Evolutionary conservation across 2,113 vertebrate species (phyloP).

Genomic region (Leucopsar rothschildi): DNA sequence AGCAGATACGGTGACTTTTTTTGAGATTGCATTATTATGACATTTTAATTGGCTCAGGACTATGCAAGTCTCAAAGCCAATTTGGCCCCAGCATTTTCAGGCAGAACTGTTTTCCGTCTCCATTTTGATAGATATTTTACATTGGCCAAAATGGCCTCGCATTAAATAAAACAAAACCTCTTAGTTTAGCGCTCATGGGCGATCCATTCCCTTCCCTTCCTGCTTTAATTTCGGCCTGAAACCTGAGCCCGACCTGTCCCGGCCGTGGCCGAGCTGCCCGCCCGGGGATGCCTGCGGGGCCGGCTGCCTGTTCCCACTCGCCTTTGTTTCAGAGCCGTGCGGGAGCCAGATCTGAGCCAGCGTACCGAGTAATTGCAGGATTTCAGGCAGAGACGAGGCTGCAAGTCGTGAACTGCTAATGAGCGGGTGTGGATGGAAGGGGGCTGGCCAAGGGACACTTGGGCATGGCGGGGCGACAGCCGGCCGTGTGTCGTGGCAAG

Average conservation of each 20-base stretch:
- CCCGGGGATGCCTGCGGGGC: neutral
- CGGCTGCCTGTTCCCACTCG: constrained; percentile 4
- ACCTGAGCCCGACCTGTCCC: constrained; percentile 3
- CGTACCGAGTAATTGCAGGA: constrained; percentile 53
- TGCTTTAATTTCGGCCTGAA: constrained; percentile 20
- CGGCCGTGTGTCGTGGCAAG: neutral
- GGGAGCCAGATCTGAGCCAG: constrained; percentile 38
- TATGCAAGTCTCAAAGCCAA: constrained; percentile 19
- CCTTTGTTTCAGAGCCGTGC: neutral
- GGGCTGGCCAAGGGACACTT: neutral
- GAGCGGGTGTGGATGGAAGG: constrained; percentile 58
- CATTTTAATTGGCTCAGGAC: constrained; percentile 53
- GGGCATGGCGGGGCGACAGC: neutral
- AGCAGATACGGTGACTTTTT: neutral
- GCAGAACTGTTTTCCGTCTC: constrained; percentile 16
- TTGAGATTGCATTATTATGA: constrained; percentile 20
- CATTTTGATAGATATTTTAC: constrained; percentile 23
- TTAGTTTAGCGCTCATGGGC: neutral
- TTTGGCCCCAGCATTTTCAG: neutral
- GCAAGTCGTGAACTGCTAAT: constrained; percentile 50
- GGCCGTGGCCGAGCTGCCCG: neutral
- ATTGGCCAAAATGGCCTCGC: constrained; percentile 6
- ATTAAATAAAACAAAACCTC: neutral
- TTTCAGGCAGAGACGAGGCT: constrained; percentile 10
- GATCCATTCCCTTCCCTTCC: neutral